Conservation (phyloP, 2,797 vertebrate species). For the Helicolenus hilgendorfi region DNA sequence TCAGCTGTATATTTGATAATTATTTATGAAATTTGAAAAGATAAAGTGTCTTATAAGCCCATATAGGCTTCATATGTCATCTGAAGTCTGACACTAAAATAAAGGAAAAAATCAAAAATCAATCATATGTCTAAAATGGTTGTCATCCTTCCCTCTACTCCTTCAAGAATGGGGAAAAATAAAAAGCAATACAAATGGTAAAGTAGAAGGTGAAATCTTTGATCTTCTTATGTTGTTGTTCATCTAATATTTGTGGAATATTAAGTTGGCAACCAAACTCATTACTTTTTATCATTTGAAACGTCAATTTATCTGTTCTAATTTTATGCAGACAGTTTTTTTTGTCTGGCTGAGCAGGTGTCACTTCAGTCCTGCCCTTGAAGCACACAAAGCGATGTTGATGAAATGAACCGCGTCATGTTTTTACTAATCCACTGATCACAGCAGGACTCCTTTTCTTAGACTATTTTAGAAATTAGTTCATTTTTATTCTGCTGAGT, state of each 20-base stretch:
- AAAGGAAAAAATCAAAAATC: not conserved
- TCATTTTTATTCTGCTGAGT: constrained; percentile 27
- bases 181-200: not conserved
- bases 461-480: constrained; percentile 38
- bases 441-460: constrained; percentile 32
- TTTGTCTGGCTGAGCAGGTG: constrained; percentile 18
- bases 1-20: not conserved
- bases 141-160: not conserved
- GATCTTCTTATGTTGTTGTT: not conserved
- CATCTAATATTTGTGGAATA: constrained; percentile 4
- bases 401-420: constrained; percentile 24
- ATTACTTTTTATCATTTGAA: constrained; percentile 4
- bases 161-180: not conserved
- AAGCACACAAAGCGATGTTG: constrained; percentile 27
- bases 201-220: not conserved
- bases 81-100: not conserved
- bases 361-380: constrained; percentile 36
- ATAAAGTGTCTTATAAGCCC: not conserved
- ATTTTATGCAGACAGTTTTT: constrained; percentile 16
- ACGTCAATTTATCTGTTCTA: constrained; percentile 5
- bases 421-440: constrained; percentile 51
- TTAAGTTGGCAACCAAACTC: not conserved
- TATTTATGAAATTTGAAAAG: not conserved
- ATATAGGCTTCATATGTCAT: not conserved
- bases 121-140: not conserved